Percentiles rank a stretch among this genome's conserved stretches.
Conservation (phyloP, 2,888 invertebrate genomes). For the Chrysolina americana region DNA sequence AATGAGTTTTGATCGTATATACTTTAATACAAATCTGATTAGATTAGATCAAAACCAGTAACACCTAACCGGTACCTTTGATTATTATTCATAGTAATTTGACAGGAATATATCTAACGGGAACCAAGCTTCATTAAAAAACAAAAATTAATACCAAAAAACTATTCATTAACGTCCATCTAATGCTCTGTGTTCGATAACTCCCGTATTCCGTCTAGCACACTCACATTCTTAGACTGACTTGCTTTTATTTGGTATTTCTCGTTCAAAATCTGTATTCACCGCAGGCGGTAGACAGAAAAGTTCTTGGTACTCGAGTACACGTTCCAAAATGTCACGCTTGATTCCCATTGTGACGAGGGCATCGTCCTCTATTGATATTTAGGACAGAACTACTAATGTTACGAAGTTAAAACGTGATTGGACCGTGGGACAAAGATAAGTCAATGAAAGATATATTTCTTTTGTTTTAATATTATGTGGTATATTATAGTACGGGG, state of each 20-base stretch:
- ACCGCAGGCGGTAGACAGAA: neutral
- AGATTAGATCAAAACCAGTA: too few species aligned
- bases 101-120: too few species aligned
- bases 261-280: neutral
- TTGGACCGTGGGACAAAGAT: neutral
- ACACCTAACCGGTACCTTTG: too few species aligned
- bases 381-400: neutral
- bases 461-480: too few species aligned
- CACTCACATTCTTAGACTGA: neutral
- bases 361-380: conserved; percentile 12
- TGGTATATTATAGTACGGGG: too few species aligned
- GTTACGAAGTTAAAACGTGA: neutral
- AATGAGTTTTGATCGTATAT: too few species aligned
- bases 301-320: conserved; percentile 7
- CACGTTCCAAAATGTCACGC: conserved; percentile 13
- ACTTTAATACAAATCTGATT: too few species aligned
- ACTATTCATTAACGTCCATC: neutral
- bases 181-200: neutral
- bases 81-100: too few species aligned
- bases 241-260: conserved; percentile 18
- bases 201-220: too few species aligned
- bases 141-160: too few species aligned
- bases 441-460: neutral
- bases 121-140: too few species aligned
- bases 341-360: conserved; percentile 1